These are phyloP conservation scores for Euphysa ruthae DNA, from an alignment of 30 jellyfish, hydroid and myxozoan species.

Conservation along the genomic window DNA sequence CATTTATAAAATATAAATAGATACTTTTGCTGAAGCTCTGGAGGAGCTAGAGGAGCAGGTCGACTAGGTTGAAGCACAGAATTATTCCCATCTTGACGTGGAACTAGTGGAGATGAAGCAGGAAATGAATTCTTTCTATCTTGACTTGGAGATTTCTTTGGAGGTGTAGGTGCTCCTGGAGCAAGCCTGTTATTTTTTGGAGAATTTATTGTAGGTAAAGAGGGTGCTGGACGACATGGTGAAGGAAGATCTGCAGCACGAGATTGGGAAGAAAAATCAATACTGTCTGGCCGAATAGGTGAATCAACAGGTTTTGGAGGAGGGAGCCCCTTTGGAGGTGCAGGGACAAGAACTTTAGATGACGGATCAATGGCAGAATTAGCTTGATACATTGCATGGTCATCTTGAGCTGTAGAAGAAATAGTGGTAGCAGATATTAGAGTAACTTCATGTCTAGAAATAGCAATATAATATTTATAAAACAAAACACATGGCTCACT, in stretches of 20 bases:
- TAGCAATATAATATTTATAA: too few relatives aligned
- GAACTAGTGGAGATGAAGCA: too few relatives aligned
- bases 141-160: too few relatives aligned
- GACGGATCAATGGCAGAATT: constrained; percentile 1
- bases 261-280: too few relatives aligned
- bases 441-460: constrained; percentile 1
- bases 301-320: not conserved
- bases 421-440: constrained; percentile 2
- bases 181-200: too few relatives aligned
- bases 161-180: too few relatives aligned
- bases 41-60: not conserved
- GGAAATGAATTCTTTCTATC: too few relatives aligned
- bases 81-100: too few relatives aligned
- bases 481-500: too few relatives aligned
- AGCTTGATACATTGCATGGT: not conserved
- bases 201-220: not conserved
- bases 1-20: too few relatives aligned
- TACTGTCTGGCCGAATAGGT: not conserved
- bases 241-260: not conserved
- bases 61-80: constrained; percentile 1
- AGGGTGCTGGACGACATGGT: not conserved
- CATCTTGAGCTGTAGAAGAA: not conserved
- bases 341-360: constrained; percentile 6
- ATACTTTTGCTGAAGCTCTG: not conserved
- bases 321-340: constrained; percentile 1